phyloP scores from a whole-genome alignment of 2,888 invertebrate genomes.

The Perdita meconis region DNA sequence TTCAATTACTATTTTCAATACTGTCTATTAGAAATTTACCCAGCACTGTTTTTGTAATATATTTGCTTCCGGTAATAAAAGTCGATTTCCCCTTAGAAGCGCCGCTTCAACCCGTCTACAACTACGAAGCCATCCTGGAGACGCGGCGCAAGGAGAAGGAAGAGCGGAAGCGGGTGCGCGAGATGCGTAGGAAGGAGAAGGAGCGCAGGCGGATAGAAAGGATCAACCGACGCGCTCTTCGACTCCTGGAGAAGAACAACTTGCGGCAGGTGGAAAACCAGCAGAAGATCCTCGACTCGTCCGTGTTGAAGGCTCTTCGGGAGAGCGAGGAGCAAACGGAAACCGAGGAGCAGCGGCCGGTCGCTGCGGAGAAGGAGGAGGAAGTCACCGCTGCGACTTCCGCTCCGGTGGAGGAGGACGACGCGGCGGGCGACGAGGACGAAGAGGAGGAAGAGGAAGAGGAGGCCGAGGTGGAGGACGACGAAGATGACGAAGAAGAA shows the following conservation, averaged over 20 bases:
- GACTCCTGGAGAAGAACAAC: constrained; percentile 63
- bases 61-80: too few relatives aligned
- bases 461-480: constrained; percentile 69
- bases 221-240: constrained; percentile 75
- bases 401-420: constrained; percentile 68
- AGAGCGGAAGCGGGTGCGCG: constrained; percentile 78
- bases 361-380: constrained; percentile 46
- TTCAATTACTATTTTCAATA: too few relatives aligned
- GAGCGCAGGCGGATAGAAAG: constrained; percentile 78
- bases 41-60: too few relatives aligned
- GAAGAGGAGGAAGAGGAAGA: constrained; percentile 75
- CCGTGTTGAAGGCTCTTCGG: constrained; percentile 65
- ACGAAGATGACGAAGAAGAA: constrained; percentile 63
- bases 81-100: constrained; percentile 52
- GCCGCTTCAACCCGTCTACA: constrained; percentile 79
- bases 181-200: constrained; percentile 78
- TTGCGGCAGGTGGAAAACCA: constrained; percentile 44
- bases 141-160: constrained; percentile 79
- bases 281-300: constrained; percentile 58
- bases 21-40: too few relatives aligned
- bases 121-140: constrained; percentile 82
- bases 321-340: constrained; percentile 60
- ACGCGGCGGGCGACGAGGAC: constrained; percentile 68
- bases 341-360: constrained; percentile 41
- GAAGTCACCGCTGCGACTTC: constrained; percentile 43